Base-by-base conservation (phyloP, 2,113 vertebrate species). In the Strix uralensis region DNA sequence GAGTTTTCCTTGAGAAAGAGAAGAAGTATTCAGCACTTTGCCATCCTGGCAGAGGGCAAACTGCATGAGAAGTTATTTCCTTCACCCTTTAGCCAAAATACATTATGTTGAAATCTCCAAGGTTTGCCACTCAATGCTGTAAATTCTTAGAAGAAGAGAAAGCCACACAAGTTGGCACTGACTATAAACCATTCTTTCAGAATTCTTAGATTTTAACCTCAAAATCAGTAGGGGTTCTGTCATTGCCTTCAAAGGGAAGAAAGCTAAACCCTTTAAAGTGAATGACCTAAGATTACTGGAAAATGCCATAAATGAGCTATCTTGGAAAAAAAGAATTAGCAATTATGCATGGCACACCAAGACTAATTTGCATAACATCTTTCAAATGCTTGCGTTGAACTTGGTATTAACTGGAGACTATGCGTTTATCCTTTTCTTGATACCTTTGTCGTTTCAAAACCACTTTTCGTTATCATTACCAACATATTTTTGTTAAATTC, bases 291-390 rank as follows among this genome's bases (percentile, higher is more conserved):
- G 36, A 91, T 70, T 94, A 87, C 7, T 65, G 66, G 40, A 87
- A 94, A 96, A 94, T 69, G 0, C 81, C 61, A 89, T 57, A 92
- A 93, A 81, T 44, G 19, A 94, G 34, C 30, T 94, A 72, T 77
- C 77, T 69, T 75, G 66, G 36, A 94, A 81, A 78, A 74, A 87
- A 85, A 61, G 61, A 85, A 94, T 66, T 65, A 77, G n/a, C 21
- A 88, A 79, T 91, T 74, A 92, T 15, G 25, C 36, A 57, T 40
- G 85, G 77, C 40, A 87, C n/a, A 88, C 57, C 88, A 89, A 51
- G 61, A 84, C 36, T 72, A 89, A 96, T 72, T 93, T 69, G 40
- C 70, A 85, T 94, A 94, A 69, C 27, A 42, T 77, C 58, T 94
- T 73, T 91, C 57, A 91, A 82, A 74, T 58, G 70, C 16, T 92